Evolutionary conservation across 1,140 invertebrate species (phyloP).

Genomic region (Rhyacophila brunnea): DNA sequence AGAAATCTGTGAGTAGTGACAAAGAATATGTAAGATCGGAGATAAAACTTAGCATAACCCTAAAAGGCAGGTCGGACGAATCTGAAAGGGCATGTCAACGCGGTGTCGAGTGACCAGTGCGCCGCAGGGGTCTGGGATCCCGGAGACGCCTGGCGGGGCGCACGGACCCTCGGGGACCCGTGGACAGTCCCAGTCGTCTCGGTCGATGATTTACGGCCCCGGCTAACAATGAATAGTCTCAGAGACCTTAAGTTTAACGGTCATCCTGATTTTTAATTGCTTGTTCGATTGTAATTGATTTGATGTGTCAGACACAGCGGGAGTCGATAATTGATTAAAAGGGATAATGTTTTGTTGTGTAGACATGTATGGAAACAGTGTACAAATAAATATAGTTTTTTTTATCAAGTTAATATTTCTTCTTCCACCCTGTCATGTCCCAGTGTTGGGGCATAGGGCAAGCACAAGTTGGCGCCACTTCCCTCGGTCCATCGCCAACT

Average conservation of each 20-base stretch:
- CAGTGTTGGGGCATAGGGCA: too few species aligned
- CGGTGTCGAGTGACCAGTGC: conserved; percentile 1
- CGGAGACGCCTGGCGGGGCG: background rate
- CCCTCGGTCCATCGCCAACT: too few species aligned
- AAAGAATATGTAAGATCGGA: too few species aligned
- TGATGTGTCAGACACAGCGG: conserved; percentile 9
- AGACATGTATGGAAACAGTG: too few species aligned
- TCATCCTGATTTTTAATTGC: conserved; percentile 25
- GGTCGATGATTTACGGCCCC: conserved; percentile 8
- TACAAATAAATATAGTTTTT: too few species aligned
- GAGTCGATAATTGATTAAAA: too few species aligned
- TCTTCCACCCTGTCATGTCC: too few species aligned
- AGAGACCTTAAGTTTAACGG: conserved; percentile 10
- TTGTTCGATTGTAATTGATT: conserved; percentile 29
- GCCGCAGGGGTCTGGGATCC: conserved; percentile 1
- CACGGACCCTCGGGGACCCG: background rate
- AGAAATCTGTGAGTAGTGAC: too few species aligned
- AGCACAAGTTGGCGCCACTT: too few species aligned
- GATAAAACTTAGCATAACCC: too few species aligned
- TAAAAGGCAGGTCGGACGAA: background rate
- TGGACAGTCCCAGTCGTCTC: conserved; percentile 13
- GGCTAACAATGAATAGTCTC: conserved; percentile 1
- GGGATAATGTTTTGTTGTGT: too few species aligned
- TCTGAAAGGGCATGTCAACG: background rate
- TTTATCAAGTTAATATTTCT: too few species aligned